phyloP scores from a whole-genome alignment of 2,113 vertebrate genomes.

The Pipra filicauda region DNA sequence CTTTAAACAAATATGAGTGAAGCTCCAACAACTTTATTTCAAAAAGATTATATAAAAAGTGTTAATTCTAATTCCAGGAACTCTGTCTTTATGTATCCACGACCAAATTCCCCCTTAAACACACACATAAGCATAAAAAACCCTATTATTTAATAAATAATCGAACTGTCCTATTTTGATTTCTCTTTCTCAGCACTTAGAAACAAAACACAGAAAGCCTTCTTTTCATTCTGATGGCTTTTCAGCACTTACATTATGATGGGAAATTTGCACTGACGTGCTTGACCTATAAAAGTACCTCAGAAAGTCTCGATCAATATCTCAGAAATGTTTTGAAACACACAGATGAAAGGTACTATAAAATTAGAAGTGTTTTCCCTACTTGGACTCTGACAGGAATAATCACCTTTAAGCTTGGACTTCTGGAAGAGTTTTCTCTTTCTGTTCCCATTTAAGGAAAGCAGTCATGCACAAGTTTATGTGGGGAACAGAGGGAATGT shows the following conservation, averaged over 20 bases:
- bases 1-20: not conserved
- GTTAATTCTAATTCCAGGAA: not conserved
- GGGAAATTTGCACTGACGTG: not conserved
- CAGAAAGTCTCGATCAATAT: not conserved
- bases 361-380: not conserved
- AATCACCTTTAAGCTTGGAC: not conserved
- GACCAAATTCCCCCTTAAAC: not conserved
- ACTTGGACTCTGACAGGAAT: not conserved
- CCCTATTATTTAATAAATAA: not conserved
- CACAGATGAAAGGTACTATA: not conserved
- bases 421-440: not conserved
- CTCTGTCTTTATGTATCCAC: not conserved
- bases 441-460: not conserved
- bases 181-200: not conserved
- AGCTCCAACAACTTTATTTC: not conserved
- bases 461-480: not conserved
- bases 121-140: not conserved
- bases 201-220: not conserved
- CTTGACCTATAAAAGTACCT: not conserved
- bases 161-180: not conserved
- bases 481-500: not conserved
- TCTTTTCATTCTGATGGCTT: not conserved
- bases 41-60: accelerated
- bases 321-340: not conserved
- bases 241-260: not conserved